Evolutionary conservation across 1,140 invertebrate species (phyloP).

Genomic region (Odontomachus brunneus): DNA sequence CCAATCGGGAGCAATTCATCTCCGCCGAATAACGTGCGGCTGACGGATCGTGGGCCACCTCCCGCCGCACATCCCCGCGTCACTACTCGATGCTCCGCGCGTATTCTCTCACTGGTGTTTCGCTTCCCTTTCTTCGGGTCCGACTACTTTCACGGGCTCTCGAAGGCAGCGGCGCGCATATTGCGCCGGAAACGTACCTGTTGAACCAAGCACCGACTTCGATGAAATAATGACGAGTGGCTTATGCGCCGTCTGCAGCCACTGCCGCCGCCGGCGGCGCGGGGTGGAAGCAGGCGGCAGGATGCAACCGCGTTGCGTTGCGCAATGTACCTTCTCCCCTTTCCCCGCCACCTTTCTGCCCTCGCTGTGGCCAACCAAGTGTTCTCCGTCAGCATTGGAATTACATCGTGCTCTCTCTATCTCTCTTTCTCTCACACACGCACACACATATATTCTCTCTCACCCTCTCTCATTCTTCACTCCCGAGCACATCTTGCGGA

Average conservation of each 20-base stretch:
- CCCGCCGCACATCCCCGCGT: not conserved
- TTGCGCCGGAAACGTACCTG: slow-evolving; percentile 62
- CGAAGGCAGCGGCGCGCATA: slow-evolving; percentile 10
- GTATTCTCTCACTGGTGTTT: not conserved
- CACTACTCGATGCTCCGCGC: not conserved
- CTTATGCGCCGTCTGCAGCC: slow-evolving; percentile 55
- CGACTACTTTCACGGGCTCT: slow-evolving; percentile 18
- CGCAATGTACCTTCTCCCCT: slow-evolving; percentile 33
- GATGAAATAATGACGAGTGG: slow-evolving; percentile 69
- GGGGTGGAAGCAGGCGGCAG: not conserved
- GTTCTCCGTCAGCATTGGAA: slow-evolving; percentile 59
- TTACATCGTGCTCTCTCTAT: slow-evolving; percentile 50
- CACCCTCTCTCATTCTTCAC: slow-evolving; percentile 31
- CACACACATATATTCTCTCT: no score
- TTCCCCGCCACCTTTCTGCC: slow-evolving; percentile 9
- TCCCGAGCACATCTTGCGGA: slow-evolving; percentile 58
- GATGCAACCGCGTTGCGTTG: slow-evolving; percentile 36
- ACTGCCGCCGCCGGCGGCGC: not conserved
- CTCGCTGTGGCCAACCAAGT: slow-evolving; percentile 40
- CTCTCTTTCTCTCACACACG: no score
- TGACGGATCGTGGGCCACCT: not conserved
- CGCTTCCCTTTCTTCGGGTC: not conserved
- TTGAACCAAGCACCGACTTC: slow-evolving; percentile 66
- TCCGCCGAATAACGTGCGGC: not conserved
- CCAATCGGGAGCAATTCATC: not conserved